Percentiles rank a stretch among this genome's conserved stretches.
Conservation (phyloP, 30 jellyfish, hydroid and myxozoan genomes). For the Chrysaora quinquecirrha region DNA sequence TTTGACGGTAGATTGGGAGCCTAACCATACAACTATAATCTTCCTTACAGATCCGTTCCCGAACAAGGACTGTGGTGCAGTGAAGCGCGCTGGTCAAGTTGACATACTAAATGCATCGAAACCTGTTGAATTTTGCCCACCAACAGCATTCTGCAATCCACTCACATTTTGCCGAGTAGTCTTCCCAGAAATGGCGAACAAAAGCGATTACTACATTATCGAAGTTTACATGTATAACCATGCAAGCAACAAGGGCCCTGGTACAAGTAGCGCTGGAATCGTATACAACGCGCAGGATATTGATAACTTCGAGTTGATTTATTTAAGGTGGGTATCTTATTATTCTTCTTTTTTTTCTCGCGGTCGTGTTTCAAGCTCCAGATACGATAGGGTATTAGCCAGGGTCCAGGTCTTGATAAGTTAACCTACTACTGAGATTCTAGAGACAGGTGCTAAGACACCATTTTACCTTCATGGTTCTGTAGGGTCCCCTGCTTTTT, state of each 20-base stretch:
- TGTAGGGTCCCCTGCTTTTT: too few species aligned
- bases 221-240: constrained; percentile 17
- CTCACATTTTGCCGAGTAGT: constrained; percentile 15
- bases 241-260: background rate
- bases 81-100: background rate
- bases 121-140: background rate
- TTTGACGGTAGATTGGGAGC: too few species aligned
- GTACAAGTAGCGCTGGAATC: constrained; percentile 10
- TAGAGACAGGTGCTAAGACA: too few species aligned
- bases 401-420: too few species aligned
- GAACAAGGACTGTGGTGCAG: constrained; percentile 13
- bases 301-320: constrained; percentile 11
- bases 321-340: background rate
- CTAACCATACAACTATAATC: too few species aligned
- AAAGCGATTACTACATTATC: constrained; percentile 15
- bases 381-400: too few species aligned
- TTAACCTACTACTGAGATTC: too few species aligned
- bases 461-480: too few species aligned
- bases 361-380: too few species aligned
- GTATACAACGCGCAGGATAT: constrained; percentile 25
- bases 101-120: constrained; percentile 23
- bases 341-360: background rate
- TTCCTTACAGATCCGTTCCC: constrained; percentile 7
- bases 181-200: background rate
- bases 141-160: background rate